Evolutionary conservation across 2,113 vertebrate genomes (phyloP).

Genomic region (Gavia stellata): DNA sequence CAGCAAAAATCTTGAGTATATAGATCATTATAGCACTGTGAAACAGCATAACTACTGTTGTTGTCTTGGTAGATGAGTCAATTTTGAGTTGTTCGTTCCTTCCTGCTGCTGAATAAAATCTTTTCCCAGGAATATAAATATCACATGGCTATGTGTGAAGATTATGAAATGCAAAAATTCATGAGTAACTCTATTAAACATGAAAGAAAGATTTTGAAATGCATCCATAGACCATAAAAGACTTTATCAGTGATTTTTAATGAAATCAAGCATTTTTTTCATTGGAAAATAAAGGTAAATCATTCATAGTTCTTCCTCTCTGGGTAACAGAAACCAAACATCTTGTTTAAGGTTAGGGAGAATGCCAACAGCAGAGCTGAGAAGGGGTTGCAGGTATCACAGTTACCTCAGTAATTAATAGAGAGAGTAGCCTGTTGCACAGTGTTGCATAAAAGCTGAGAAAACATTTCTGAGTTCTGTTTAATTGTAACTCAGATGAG

Average conservation of each 20-base stretch:
- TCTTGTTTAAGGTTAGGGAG: background rate
- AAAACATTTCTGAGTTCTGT: background rate
- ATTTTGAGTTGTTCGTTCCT: background rate
- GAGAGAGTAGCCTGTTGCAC: background rate
- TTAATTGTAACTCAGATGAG: background rate
- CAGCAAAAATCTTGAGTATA: background rate
- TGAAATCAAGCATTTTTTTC: background rate
- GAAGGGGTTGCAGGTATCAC: background rate
- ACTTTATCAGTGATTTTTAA: background rate
- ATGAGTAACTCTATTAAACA: background rate
- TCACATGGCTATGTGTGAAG: background rate
- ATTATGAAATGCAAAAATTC: background rate
- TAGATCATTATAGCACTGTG: background rate
- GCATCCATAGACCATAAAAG: background rate
- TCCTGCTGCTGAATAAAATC: constrained; percentile 22
- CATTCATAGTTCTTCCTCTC: background rate
- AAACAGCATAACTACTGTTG: constrained; percentile 2
- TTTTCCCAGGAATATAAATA: constrained; percentile 33
- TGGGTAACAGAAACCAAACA: background rate
- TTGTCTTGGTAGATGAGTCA: constrained; percentile 22
- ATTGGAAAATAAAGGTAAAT: background rate
- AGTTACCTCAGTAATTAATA: background rate
- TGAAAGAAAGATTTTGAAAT: background rate
- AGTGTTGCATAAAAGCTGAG: background rate
- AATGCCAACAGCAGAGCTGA: background rate